A percentile compares a stretch with the other conserved stretches of the same genome.
phyloP scores from a whole-genome alignment of 1,140 invertebrate genomes.

The Saccostrea glomerata region DNA sequence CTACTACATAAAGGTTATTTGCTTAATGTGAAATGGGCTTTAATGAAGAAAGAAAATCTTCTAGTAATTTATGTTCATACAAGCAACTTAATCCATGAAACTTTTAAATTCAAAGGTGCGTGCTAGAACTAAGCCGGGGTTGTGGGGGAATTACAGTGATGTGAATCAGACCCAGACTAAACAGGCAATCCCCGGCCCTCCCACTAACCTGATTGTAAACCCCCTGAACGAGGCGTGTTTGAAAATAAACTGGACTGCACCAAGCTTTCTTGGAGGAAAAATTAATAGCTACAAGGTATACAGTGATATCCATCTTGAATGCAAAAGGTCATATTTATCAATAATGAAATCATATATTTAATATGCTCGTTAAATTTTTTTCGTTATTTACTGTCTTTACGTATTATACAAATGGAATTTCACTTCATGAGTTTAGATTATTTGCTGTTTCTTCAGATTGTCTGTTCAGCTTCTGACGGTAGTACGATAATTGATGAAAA shows the following conservation, averaged over 20 bases:
- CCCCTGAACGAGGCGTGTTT: conserved; percentile 68
- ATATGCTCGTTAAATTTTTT: no score
- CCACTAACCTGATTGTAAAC: conserved; percentile 46
- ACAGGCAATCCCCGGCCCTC: conserved; percentile 61
- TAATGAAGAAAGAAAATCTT: no score
- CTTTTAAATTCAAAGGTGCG: conserved; percentile 57
- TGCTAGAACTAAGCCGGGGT: conserved; percentile 64
- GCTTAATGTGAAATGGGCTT: no score
- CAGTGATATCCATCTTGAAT: no score
- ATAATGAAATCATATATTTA: no score
- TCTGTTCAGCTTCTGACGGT: neutral
- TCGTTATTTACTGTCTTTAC: no score
- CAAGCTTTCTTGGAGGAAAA: conserved; percentile 59
- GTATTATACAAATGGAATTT: neutral
- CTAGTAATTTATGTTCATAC: no score
- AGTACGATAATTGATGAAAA: neutral
- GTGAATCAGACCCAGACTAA: conserved; percentile 51
- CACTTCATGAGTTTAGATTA: neutral
- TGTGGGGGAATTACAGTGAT: conserved; percentile 58
- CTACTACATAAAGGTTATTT: conserved; percentile 68
- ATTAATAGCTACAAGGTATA: conserved; percentile 64
- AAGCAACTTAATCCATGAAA: no score
- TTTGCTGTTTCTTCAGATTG: neutral
- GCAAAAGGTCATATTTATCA: no score
- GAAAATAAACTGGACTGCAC: conserved; percentile 65